phyloP scores from a whole-genome alignment of 2,797 vertebrate species.

The Natrix natrix region DNA sequence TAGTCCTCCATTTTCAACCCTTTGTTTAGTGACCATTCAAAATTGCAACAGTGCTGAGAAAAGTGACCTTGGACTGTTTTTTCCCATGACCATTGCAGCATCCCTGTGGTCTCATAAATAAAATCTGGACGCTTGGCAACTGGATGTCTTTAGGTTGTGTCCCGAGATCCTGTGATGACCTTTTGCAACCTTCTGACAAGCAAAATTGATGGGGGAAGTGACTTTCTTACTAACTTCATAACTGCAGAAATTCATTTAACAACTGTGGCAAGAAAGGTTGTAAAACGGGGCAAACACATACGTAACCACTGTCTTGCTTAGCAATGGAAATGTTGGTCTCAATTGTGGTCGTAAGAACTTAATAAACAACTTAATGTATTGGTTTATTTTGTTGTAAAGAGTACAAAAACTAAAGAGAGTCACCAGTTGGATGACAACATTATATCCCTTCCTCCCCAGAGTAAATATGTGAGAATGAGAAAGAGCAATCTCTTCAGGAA shows the following conservation, averaged over 20 bases:
- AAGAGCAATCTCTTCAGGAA: neutral
- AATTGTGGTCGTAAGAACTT: neutral
- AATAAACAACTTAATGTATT: too few species aligned
- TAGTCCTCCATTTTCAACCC: neutral
- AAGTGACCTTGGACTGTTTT: too few species aligned
- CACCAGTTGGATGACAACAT: neutral
- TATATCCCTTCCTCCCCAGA: neutral
- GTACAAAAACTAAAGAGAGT: neutral
- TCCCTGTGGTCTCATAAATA: too few species aligned
- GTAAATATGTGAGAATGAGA: neutral
- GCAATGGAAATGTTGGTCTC: neutral
- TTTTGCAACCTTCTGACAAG: too few species aligned
- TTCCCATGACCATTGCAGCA: too few species aligned
- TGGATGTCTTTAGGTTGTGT: too few species aligned
- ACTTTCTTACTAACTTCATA: neutral
- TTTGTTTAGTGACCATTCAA: neutral
- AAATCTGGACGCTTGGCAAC: too few species aligned
- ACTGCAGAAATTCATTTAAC: neutral
- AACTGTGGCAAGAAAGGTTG: neutral
- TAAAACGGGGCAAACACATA: neutral
- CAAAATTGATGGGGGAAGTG: too few species aligned
- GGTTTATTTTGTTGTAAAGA: neutral
- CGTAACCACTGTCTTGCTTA: neutral
- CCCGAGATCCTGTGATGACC: too few species aligned
- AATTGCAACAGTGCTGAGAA: neutral